Conservation (phyloP, 2,888 invertebrate species). For the Eristalis tenax region DNA sequence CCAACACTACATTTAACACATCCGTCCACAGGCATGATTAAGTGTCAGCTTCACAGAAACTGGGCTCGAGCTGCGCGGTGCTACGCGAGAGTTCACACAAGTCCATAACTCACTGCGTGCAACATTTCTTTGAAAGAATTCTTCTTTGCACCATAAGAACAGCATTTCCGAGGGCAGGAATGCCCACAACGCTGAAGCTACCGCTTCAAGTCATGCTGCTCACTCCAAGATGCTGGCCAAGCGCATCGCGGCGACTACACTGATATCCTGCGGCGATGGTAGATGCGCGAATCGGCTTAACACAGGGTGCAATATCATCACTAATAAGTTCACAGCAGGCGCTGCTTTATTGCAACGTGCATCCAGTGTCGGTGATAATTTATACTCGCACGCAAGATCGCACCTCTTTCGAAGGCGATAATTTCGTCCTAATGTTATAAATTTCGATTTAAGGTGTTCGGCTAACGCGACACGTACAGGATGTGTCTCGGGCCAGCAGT, state of each 20-base stretch:
- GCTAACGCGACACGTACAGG: conserved; percentile 57
- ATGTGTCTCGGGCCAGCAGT: conserved; percentile 34
- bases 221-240: conserved; percentile 18
- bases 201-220: conserved; percentile 49
- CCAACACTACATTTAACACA: conserved; percentile 56
- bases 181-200: conserved; percentile 43
- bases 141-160: conserved; percentile 7
- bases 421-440: conserved; percentile 71
- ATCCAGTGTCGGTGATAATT: conserved; percentile 60
- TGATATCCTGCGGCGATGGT: conserved; percentile 65
- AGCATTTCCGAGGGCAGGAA: conserved; percentile 13
- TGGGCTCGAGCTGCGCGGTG: conserved; percentile 28
- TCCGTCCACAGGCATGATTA: conserved; percentile 47
- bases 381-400: conserved; percentile 66
- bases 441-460: conserved; percentile 67
- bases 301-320: conserved; percentile 72
- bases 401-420: conserved; percentile 61
- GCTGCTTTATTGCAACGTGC: conserved; percentile 60
- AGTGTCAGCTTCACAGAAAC: conserved; percentile 41
- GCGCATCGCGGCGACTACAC: conserved; percentile 43
- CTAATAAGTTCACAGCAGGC: conserved; percentile 72
- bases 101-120: conserved; percentile 63
- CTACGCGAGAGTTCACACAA: conserved; percentile 55
- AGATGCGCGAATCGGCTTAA: conserved; percentile 68
- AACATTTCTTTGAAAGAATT: conserved; percentile 25